Conservation (phyloP, 2,113 vertebrate genomes). For the Atractosteus spatula region DNA sequence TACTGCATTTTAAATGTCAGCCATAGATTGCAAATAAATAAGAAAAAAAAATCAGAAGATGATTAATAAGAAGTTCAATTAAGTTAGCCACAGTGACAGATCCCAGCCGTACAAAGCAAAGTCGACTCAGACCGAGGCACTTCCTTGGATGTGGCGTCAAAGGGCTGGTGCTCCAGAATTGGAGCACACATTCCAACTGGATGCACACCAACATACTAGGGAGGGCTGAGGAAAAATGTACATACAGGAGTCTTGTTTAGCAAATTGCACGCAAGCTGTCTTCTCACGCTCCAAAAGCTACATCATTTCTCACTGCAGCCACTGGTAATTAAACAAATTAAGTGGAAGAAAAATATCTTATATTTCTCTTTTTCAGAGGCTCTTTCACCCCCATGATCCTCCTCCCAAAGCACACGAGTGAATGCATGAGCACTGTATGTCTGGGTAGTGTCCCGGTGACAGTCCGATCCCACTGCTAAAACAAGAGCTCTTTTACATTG, state of each 20-base stretch:
- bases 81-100: conserved; percentile 18
- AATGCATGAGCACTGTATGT: conserved; percentile 32
- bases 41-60: not conserved
- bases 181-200: not conserved
- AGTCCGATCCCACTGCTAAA: conserved; percentile 41
- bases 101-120: conserved; percentile 16
- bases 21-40: not conserved
- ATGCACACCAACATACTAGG: not conserved
- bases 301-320: not conserved
- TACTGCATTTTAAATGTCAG: conserved; percentile 4
- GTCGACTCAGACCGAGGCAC: not conserved
- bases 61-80: conserved; percentile 10
- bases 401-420: not conserved
- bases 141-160: not conserved
- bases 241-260: too few species aligned
- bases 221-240: not conserved
- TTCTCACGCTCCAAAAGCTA: not conserved
- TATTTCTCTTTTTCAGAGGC: not conserved
- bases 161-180: not conserved
- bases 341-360: conserved; percentile 9
- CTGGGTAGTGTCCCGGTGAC: conserved; percentile 53
- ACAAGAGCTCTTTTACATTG: conserved; percentile 42
- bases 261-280: not conserved
- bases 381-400: too few species aligned
- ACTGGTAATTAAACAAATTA: conserved; percentile 3